phyloP scores from a whole-genome alignment of 2,113 vertebrate species.

The Junco hyemalis region DNA sequence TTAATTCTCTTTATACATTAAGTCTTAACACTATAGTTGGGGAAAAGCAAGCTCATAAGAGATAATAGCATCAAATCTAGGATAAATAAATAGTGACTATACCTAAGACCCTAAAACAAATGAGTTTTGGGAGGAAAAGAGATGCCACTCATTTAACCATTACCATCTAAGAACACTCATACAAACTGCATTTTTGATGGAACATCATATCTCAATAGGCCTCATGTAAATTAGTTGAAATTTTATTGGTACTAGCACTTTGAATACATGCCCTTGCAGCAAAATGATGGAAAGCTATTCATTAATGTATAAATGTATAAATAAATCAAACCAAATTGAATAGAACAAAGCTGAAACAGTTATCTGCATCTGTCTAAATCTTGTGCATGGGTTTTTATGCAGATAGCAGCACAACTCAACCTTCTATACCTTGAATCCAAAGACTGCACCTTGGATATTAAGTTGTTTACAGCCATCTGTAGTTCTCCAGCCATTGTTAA shows the following conservation, averaged over 20 bases:
- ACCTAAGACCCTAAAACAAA: background rate
- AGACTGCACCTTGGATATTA: accelerated
- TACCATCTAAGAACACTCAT: background rate
- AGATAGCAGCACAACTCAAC: background rate
- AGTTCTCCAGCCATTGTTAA: background rate
- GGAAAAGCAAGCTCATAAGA: background rate
- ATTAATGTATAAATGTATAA: background rate
- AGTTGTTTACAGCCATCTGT: background rate
- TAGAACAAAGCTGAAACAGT: background rate
- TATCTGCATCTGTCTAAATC: background rate
- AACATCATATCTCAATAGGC: background rate
- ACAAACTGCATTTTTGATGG: background rate
- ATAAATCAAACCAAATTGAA: background rate
- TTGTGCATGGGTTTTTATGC: background rate
- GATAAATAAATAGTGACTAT: background rate
- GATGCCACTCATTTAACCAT: background rate
- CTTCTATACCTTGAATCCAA: background rate
- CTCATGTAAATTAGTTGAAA: background rate
- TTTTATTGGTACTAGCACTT: background rate
- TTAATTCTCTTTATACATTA: background rate
- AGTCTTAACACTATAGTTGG: background rate
- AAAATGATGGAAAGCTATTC: background rate
- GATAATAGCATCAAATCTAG: background rate
- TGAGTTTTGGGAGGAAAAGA: background rate
- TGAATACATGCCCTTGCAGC: background rate